A percentile compares a stretch with the other conserved stretches of the same genome.
Evolutionary conservation across 2,113 vertebrate genomes (phyloP).

Genomic region (Lanius collurio): DNA sequence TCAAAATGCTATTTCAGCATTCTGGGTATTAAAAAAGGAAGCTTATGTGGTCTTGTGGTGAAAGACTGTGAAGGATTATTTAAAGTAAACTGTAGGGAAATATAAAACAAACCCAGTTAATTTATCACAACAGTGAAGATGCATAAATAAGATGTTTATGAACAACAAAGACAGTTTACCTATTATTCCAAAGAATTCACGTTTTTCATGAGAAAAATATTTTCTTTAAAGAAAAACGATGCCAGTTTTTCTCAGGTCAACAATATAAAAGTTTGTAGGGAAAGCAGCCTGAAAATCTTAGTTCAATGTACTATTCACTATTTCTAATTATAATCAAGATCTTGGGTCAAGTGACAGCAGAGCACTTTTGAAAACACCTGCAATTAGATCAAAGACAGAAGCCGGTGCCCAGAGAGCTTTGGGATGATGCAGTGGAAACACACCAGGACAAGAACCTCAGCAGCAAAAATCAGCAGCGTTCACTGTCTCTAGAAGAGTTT

Average conservation of each 20-base stretch:
- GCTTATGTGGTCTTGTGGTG: conserved; percentile 79
- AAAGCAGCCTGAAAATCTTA: conserved; percentile 25
- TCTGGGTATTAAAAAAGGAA: conserved; percentile 81
- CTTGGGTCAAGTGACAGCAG: background rate
- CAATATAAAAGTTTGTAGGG: background rate
- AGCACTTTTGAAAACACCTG: background rate
- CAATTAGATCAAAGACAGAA: background rate
- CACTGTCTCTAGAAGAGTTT: background rate
- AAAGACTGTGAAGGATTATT: conserved; percentile 81
- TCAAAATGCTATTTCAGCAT: conserved; percentile 82
- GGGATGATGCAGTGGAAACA: background rate
- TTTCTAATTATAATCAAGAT: conserved; percentile 17
- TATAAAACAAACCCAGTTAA: conserved; percentile 81
- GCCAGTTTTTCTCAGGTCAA: conserved; percentile 21
- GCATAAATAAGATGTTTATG: conserved; percentile 80
- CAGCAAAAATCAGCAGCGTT: background rate
- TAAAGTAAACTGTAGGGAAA: conserved; percentile 81
- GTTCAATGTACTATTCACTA: background rate
- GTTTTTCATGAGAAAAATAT: conserved; percentile 62
- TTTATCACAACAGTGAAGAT: conserved; percentile 81
- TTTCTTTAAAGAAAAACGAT: conserved; percentile 70
- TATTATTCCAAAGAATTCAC: conserved; percentile 69
- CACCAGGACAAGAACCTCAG: background rate
- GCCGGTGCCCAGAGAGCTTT: background rate
- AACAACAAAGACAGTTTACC: conserved; percentile 76